Conservation (phyloP, 2,888 invertebrate genomes). For the Dysmachus trigonus region DNA sequence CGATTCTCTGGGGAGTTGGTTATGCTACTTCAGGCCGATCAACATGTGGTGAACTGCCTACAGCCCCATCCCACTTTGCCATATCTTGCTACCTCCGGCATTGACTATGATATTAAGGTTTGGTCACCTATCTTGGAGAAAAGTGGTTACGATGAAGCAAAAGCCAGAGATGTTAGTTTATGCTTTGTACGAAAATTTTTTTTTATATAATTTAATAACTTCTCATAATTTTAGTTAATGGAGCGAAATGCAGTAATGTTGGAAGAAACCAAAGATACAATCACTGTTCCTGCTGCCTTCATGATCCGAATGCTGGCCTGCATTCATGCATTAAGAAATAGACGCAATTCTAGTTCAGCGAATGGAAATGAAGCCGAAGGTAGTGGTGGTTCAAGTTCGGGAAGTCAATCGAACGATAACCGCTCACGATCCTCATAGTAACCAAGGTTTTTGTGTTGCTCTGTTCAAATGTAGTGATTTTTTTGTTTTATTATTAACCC, state of each 20-base stretch:
- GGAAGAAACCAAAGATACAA: constrained; percentile 86
- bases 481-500: not conserved
- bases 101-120: constrained; percentile 85
- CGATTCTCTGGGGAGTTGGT: constrained; percentile 74
- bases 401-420: constrained; percentile 18
- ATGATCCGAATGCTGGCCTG: constrained; percentile 82
- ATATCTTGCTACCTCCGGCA: constrained; percentile 83
- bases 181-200: not conserved
- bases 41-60: constrained; percentile 84
- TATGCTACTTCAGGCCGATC: constrained; percentile 81
- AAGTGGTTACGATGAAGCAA: constrained; percentile 69
- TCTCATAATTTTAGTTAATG: constrained; percentile 69
- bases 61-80: constrained; percentile 84
- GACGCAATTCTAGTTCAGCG: constrained; percentile 58
- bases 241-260: constrained; percentile 83
- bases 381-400: not conserved
- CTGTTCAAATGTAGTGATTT: not conserved
- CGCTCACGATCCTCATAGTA: constrained; percentile 22
- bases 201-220: not conserved
- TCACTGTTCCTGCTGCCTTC: constrained; percentile 86
- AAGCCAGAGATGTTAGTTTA: constrained; percentile 68
- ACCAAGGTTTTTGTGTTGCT: not conserved
- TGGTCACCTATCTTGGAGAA: constrained; percentile 78
- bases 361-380: not conserved
- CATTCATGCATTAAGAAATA: constrained; percentile 69